A percentile compares a stretch with the other conserved stretches of the same genome.
phyloP scores from a whole-genome alignment of 2,888 invertebrate species.

The Branchipolynoe longqiensis region DNA sequence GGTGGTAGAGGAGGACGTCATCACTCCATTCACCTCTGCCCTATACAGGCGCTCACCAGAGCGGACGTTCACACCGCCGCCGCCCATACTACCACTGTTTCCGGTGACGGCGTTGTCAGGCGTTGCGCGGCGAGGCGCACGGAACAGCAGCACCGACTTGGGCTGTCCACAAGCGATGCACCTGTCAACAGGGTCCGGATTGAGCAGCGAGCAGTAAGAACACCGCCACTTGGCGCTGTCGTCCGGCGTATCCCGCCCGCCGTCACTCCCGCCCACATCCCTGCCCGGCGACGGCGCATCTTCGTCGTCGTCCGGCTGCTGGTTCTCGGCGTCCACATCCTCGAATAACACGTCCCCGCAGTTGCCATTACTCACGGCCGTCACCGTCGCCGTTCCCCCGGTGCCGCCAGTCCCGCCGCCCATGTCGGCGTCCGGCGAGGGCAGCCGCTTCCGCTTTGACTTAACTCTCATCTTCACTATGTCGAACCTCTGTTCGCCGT shows the following conservation, averaged over 20 bases:
- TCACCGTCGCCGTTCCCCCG: neutral
- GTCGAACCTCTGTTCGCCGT: neutral
- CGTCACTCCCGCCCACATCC: neutral
- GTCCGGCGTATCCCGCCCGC: constrained; percentile 18
- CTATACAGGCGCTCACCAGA: no score
- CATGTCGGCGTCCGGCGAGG: neutral
- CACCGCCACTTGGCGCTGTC: constrained; percentile 87
- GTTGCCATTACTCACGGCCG: neutral
- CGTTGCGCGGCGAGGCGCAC: no score
- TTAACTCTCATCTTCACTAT: constrained; percentile 13
- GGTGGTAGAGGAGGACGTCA: no score
- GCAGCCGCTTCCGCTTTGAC: constrained; percentile 19
- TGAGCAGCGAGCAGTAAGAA: constrained; percentile 92
- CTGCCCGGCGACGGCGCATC: neutral
- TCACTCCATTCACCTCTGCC: no score
- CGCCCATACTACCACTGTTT: no score
- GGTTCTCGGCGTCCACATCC: neutral
- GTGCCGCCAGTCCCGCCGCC: neutral
- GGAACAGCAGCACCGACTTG: constrained; percentile 49
- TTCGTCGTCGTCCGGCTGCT: neutral
- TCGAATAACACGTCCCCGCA: neutral
- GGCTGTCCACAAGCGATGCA: constrained; percentile 90
- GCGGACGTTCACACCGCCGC: no score
- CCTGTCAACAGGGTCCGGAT: constrained; percentile 87
- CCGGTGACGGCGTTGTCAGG: no score